phyloP scores from a whole-genome alignment of 2,797 vertebrate species.

The Lithobates pipiens region DNA sequence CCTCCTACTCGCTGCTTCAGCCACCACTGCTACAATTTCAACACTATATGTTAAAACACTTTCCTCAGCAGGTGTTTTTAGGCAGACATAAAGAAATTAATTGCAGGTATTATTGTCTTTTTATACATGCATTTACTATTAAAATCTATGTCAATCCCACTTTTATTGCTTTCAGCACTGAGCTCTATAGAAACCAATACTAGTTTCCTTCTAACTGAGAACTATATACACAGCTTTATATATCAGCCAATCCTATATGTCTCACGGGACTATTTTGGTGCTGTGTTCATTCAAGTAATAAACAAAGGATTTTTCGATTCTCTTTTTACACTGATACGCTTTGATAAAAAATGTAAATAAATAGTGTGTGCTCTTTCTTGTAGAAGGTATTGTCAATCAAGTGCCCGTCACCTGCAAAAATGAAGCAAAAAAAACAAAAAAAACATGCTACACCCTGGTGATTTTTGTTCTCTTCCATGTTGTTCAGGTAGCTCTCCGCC shows the following conservation, averaged over 20 bases:
- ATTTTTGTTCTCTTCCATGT: too few species aligned
- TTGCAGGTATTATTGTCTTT: conserved; percentile 62
- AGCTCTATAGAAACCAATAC: conserved; percentile 32
- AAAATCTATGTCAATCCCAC: conserved; percentile 52
- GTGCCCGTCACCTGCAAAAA: too few species aligned
- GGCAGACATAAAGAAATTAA: conserved; percentile 66
- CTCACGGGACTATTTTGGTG: neutral
- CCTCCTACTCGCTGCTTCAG: conserved; percentile 62
- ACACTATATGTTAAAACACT: conserved; percentile 54
- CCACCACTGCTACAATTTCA: conserved; percentile 63
- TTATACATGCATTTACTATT: conserved; percentile 60
- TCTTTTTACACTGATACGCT: neutral
- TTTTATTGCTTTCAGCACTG: conserved; percentile 32
- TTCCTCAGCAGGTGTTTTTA: conserved; percentile 38
- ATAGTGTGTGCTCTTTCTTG: too few species aligned
- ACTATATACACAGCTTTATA: neutral
- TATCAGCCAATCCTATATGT: neutral
- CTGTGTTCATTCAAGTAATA: neutral
- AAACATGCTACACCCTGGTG: too few species aligned
- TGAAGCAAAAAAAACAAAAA: too few species aligned
- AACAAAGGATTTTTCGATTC: neutral
- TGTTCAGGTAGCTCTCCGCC: too few species aligned
- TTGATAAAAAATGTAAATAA: too few species aligned
- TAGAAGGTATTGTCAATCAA: neutral
- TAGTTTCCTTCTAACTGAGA: conserved; percentile 27